These are phyloP conservation scores for Drosophila ercepeae DNA, from an alignment of 1,140 invertebrate species.

Conservation along the genomic window DNA sequence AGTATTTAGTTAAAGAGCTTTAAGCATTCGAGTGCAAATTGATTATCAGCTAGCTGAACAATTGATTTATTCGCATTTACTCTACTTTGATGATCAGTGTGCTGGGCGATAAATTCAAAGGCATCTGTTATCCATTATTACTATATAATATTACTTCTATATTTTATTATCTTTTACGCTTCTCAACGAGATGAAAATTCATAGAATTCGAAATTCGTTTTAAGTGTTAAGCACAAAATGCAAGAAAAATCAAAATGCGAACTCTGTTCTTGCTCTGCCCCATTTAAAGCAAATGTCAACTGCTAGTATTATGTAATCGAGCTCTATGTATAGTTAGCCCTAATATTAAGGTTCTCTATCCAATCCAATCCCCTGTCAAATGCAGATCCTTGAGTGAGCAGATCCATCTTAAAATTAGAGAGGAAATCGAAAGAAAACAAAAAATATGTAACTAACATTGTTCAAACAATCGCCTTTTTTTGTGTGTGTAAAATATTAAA, in stretches of 20 bases:
- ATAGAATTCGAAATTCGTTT: conserved; percentile 47
- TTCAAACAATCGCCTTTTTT: conserved; percentile 71
- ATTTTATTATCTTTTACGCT: conserved; percentile 26
- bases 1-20: conserved; percentile 22
- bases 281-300: conserved; percentile 52
- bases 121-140: conserved; percentile 26
- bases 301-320: conserved; percentile 74
- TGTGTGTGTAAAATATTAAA: conserved; percentile 58
- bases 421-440: conserved; percentile 17
- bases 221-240: conserved; percentile 61
- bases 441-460: conserved; percentile 46
- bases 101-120: conserved; percentile 9
- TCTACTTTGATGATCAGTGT: neutral
- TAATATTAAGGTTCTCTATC: conserved; percentile 48
- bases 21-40: conserved; percentile 35
- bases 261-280: conserved; percentile 33
- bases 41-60: conserved; percentile 1
- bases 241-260: conserved; percentile 67
- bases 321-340: conserved; percentile 61
- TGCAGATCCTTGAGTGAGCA: no score
- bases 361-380: conserved; percentile 29
- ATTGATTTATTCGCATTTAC: conserved; percentile 15
- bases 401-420: conserved; percentile 5
- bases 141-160: neutral
- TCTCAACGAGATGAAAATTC: conserved; percentile 47